Conservation (phyloP, 2,797 vertebrate species). For the Taeniopygia guttata region DNA sequence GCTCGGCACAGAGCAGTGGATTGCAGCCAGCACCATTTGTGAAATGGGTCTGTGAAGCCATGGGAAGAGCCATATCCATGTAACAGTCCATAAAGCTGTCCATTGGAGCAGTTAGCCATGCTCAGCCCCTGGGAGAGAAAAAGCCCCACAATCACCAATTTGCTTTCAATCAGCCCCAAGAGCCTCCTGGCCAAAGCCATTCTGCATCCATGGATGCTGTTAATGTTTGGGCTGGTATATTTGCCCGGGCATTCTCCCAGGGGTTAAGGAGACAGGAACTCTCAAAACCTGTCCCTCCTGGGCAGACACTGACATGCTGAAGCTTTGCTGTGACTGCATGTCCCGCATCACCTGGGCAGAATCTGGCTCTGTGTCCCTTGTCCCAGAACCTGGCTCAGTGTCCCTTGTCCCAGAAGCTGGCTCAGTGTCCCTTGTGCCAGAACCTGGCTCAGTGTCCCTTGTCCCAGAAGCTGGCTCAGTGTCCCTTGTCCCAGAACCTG, state of each 20-base stretch:
- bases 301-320: background rate
- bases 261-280: background rate
- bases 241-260: background rate
- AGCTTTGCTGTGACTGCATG: fast-evolving
- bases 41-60: constrained; percentile 22
- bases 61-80: constrained; percentile 31
- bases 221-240: background rate
- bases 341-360: fast-evolving
- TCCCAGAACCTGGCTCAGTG: background rate
- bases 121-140: background rate
- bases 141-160: background rate
- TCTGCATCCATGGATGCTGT: fast-evolving
- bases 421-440: background rate
- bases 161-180: background rate
- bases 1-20: background rate
- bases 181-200: background rate
- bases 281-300: background rate
- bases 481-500: background rate
- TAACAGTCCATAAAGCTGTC: constrained; percentile 51
- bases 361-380: background rate
- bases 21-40: constrained; percentile 18
- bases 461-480: background rate
- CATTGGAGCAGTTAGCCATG: background rate
- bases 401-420: background rate
- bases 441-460: background rate